A percentile compares a stretch with the other conserved stretches of the same genome.
Evolutionary conservation across 2,113 vertebrate genomes (phyloP).

Genomic region (Dipodomys spectabilis): DNA sequence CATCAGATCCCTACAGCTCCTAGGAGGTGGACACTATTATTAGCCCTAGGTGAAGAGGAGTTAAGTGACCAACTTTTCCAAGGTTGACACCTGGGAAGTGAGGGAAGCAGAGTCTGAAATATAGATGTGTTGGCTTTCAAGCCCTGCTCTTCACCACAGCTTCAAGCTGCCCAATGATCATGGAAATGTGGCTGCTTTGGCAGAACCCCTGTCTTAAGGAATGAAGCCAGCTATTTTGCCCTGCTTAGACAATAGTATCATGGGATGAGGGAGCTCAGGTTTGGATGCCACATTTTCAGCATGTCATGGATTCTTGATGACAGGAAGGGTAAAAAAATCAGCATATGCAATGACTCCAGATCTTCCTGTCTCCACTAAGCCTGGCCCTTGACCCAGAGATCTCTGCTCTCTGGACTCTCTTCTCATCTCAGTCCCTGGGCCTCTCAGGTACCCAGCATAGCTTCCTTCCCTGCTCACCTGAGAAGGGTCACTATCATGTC

Average conservation of each 20-base stretch:
- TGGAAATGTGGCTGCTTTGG: background rate
- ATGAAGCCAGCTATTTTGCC: background rate
- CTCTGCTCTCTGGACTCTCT: background rate
- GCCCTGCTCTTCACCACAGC: background rate
- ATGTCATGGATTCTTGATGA: background rate
- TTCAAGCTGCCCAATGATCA: background rate
- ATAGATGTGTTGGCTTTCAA: background rate
- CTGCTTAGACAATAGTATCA: background rate
- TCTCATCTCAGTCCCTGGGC: rapidly evolving
- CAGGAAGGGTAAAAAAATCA: background rate
- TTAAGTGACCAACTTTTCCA: background rate
- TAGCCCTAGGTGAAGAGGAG: background rate
- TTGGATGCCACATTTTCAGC: background rate
- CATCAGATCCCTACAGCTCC: background rate
- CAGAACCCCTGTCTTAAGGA: background rate
- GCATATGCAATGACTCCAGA: background rate
- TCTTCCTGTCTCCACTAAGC: background rate
- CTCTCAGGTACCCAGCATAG: rapidly evolving
- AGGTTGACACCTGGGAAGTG: background rate
- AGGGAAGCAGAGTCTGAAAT: background rate
- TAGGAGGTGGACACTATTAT: background rate
- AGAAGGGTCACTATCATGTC: background rate
- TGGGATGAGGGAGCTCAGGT: background rate
- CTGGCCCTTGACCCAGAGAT: background rate
- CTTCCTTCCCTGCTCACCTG: background rate